Percentiles rank a stretch among this genome's conserved stretches.
These are phyloP conservation scores for Calcarius ornatus DNA, from an alignment of 2,113 vertebrate genomes.

Conservation along the genomic window DNA sequence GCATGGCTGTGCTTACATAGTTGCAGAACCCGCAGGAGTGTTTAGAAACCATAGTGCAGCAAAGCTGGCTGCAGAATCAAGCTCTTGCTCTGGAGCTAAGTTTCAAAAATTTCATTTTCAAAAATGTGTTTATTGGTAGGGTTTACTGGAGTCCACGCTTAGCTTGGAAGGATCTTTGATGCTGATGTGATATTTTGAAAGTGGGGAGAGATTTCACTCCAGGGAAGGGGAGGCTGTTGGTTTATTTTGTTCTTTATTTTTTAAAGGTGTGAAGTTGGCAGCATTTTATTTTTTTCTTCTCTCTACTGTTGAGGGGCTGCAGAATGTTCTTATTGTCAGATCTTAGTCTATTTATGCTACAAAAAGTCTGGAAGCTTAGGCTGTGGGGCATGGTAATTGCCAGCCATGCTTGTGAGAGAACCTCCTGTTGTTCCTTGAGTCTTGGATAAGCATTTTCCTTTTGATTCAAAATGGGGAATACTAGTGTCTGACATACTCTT, in stretches of 20 bases:
- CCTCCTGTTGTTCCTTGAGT: not conserved
- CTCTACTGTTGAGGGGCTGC: not conserved
- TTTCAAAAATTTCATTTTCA: not conserved
- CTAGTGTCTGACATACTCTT: not conserved
- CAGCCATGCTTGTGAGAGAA: not conserved
- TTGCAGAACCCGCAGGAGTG: not conserved
- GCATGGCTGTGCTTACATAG: not conserved
- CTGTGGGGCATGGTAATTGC: not conserved
- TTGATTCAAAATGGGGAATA: not conserved
- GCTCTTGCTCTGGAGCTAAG: not conserved
- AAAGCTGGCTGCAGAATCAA: not conserved
- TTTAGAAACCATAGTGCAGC: not conserved
- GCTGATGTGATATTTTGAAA: not conserved
- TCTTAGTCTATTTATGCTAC: not conserved
- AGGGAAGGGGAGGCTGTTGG: not conserved
- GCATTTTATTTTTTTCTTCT: not conserved
- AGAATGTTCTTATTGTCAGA: not conserved
- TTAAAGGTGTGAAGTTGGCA: not conserved
- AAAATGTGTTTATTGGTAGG: not conserved
- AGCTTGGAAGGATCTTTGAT: not conserved
- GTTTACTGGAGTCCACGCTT: not conserved
- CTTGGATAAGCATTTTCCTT: not conserved
- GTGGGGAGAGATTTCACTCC: not conserved
- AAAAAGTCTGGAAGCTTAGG: not conserved
- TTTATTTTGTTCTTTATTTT: not conserved